A percentile compares a stretch with the other conserved stretches of the same genome.
Evolutionary conservation across 1,140 invertebrate species (phyloP).

Genomic region (Drosophila tropicalis): DNA sequence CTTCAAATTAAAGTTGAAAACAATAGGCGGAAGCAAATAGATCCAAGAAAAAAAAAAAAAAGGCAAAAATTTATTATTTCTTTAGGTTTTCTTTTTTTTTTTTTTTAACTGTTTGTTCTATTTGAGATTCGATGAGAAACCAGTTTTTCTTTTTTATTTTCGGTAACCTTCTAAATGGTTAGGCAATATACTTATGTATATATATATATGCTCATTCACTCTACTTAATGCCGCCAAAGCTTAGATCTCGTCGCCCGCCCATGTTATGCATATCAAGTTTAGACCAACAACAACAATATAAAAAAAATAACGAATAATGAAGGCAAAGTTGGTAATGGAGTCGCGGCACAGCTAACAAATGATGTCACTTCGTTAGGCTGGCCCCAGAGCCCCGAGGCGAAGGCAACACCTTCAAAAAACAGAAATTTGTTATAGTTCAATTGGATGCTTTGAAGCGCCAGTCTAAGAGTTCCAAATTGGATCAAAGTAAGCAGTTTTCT

Average conservation of each 20-base stretch:
- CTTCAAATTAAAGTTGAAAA: constrained; percentile 60
- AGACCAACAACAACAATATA: constrained; percentile 10
- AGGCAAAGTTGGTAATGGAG: constrained; percentile 55
- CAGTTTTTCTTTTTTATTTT: constrained; percentile 37
- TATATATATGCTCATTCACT: constrained; percentile 49
- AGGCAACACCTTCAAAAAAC: constrained; percentile 34
- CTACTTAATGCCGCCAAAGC: constrained; percentile 65
- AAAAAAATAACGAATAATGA: constrained; percentile 20
- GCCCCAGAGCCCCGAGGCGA: constrained; percentile 12
- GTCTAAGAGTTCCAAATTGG: no score
- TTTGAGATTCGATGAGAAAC: constrained; percentile 39
- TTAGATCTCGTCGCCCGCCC: constrained; percentile 55
- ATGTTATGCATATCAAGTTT: constrained; percentile 79
- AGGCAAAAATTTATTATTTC: constrained; percentile 18
- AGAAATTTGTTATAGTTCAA: constrained; percentile 22
- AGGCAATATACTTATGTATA: neutral
- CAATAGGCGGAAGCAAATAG: constrained; percentile 64
- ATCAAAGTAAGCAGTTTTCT: no score
- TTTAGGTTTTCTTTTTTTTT: constrained; percentile 27
- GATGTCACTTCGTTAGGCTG: constrained; percentile 42
- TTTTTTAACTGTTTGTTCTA: constrained; percentile 12
- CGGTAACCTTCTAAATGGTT: constrained; percentile 71
- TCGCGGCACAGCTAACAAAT: constrained; percentile 23
- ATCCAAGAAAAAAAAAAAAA: neutral
- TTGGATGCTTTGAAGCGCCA: constrained; percentile 1